A percentile compares a stretch with the other conserved stretches of the same genome.
Evolutionary conservation across 2,888 invertebrate genomes (phyloP).

Genomic region (Ochropleura plecta): DNA sequence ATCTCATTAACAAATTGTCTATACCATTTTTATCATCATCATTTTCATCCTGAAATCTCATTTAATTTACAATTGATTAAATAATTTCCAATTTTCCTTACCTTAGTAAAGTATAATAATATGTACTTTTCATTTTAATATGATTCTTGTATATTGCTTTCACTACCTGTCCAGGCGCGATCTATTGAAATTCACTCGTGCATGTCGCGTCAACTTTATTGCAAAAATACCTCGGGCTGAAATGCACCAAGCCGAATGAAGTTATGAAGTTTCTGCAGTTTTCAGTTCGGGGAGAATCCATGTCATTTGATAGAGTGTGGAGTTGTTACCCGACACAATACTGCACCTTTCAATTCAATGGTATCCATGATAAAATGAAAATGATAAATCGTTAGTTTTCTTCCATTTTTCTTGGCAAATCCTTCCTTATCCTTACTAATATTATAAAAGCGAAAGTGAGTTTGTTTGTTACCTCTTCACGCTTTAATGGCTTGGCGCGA

Average conservation of each 20-base stretch:
- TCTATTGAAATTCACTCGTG: constrained; percentile 59
- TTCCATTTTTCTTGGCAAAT: not conserved
- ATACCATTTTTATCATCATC: not conserved
- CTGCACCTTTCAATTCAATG: constrained; percentile 13
- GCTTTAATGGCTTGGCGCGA: too few species aligned
- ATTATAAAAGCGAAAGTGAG: too few species aligned
- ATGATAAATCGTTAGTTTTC: not conserved
- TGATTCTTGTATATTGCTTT: constrained; percentile 49
- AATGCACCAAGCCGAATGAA: constrained; percentile 42
- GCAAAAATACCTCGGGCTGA: constrained; percentile 59
- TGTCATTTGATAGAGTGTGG: constrained; percentile 48
- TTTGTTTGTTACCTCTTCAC: too few species aligned
- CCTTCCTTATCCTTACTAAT: too few species aligned
- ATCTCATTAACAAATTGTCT: not conserved
- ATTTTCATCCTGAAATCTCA: not conserved
- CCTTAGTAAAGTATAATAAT: not conserved
- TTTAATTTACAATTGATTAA: constrained; percentile 4
- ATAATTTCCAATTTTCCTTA: not conserved
- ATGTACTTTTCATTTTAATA: constrained; percentile 50
- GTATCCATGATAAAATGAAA: not conserved
- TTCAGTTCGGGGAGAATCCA: constrained; percentile 36
- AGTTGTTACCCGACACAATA: constrained; percentile 21
- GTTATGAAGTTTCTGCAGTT: not conserved
- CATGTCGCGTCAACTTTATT: constrained; percentile 60
- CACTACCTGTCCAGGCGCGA: constrained; percentile 42